These are phyloP conservation scores for Nowickia ferox DNA, from an alignment of 2,888 invertebrate genomes.

Conservation along the genomic window DNA sequence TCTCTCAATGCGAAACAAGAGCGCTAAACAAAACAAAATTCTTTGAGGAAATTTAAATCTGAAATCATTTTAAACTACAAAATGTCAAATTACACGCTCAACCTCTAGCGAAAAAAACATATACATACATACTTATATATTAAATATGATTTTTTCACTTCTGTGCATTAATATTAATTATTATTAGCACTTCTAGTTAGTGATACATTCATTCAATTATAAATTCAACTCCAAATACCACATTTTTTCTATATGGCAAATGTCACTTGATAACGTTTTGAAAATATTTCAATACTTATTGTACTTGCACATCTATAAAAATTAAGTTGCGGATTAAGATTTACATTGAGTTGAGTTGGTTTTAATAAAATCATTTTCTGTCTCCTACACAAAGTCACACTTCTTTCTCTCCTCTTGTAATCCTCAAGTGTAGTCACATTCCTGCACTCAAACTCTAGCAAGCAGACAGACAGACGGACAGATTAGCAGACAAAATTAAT, in stretches of 20 bases:
- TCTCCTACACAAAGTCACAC: constrained; percentile 61
- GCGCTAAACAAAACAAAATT: constrained; percentile 40
- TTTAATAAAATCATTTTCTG: constrained; percentile 60
- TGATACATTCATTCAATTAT: constrained; percentile 46
- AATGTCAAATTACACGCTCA: constrained; percentile 62
- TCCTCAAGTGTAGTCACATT: constrained; percentile 29
- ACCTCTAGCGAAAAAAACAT: constrained; percentile 38
- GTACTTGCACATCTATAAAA: background rate
- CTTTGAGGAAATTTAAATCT: constrained; percentile 51
- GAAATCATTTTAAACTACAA: constrained; percentile 56
- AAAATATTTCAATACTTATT: constrained; percentile 32
- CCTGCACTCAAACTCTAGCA: constrained; percentile 9
- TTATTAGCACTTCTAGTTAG: constrained; percentile 37
- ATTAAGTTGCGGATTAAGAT: constrained; percentile 14
- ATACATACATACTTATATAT: no score
- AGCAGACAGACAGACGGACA: constrained; percentile 1
- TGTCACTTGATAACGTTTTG: constrained; percentile 60
- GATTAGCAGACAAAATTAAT: background rate
- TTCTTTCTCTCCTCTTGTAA: constrained; percentile 2
- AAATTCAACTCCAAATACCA: constrained; percentile 58
- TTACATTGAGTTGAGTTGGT: constrained; percentile 32
- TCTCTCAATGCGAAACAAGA: constrained; percentile 46
- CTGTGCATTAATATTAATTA: background rate
- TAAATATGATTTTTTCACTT: constrained; percentile 40
- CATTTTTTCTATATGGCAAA: constrained; percentile 62